Conservation (phyloP, 1,140 invertebrate species). For the Rhagoletis zephyria region DNA sequence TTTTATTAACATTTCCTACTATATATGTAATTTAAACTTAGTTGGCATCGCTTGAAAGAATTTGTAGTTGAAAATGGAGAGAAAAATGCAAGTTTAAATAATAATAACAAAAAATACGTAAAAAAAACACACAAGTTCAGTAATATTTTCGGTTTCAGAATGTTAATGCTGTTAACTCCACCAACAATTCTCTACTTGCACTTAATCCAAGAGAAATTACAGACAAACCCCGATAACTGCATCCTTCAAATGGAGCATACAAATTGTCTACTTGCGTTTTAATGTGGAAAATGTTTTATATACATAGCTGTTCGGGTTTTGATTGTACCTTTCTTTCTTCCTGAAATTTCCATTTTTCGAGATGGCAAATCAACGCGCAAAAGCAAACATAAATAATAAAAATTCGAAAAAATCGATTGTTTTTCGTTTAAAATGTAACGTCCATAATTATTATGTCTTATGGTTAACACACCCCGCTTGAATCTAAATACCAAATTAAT, state of each 20-base stretch:
- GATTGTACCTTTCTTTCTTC: constrained; percentile 12
- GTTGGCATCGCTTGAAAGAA: constrained; percentile 58
- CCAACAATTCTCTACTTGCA: constrained; percentile 20
- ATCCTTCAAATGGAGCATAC: neutral
- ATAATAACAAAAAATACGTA: constrained; percentile 18
- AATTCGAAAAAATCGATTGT: constrained; percentile 5
- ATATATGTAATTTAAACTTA: constrained; percentile 35
- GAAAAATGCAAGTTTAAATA: constrained; percentile 53
- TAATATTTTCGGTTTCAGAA: constrained; percentile 8
- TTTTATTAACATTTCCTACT: neutral
- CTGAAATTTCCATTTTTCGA: constrained; percentile 46
- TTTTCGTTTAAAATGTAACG: constrained; percentile 29
- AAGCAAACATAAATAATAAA: constrained; percentile 41
- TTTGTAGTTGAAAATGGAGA: neutral
- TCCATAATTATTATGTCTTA: constrained; percentile 66
- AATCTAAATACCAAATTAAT: constrained; percentile 6
- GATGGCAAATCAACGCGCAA: neutral
- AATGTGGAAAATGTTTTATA: neutral
- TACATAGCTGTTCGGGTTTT: neutral
- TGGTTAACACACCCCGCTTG: constrained; percentile 69
- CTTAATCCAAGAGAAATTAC: neutral
- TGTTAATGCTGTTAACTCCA: constrained; percentile 1
- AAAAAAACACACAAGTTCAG: constrained; percentile 39
- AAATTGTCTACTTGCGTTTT: no score
- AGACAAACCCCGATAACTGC: constrained; percentile 5